Percentiles rank a stretch among this genome's conserved stretches.
Evolutionary conservation across 35 echinoderm and acorn worm genomes (phyloP).

Genomic region (Amphiura filiformis): DNA sequence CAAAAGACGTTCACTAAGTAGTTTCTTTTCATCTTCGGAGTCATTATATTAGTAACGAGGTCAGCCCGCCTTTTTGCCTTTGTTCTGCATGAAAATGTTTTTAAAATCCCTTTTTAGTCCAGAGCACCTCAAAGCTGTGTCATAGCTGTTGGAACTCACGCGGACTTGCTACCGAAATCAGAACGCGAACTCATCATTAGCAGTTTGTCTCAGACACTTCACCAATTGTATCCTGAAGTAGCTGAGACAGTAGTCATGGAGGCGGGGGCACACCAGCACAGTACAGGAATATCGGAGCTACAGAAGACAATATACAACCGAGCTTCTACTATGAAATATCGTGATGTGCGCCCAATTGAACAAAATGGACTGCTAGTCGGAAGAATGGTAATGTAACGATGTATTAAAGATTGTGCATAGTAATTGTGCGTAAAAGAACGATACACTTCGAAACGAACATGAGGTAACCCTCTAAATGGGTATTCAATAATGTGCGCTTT

Average conservation of each 20-base stretch:
- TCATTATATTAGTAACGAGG: not conserved
- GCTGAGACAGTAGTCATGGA: not conserved
- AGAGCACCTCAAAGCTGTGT: slow-evolving; percentile 54
- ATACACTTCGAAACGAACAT: no score
- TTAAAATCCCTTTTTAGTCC: slow-evolving; percentile 28
- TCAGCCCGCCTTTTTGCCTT: not conserved
- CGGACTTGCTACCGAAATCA: slow-evolving; percentile 17
- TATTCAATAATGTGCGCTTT: no score
- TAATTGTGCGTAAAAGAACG: no score
- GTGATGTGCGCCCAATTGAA: not conserved
- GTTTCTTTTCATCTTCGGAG: not conserved
- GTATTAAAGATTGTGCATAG: no score
- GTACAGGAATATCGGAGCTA: no score
- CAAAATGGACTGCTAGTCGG: not conserved
- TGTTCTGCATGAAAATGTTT: not conserved
- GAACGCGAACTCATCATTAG: slow-evolving; percentile 3
- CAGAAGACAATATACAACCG: slow-evolving; percentile 41
- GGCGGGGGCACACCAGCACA: no score
- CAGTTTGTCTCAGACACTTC: not conserved
- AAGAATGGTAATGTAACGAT: slow-evolving; percentile 3
- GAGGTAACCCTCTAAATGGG: no score
- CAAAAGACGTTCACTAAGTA: not conserved
- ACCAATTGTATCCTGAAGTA: slow-evolving; percentile 33
- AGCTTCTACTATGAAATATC: slow-evolving; percentile 22
- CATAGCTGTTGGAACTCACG: slow-evolving; percentile 53